Conservation (phyloP, 1,140 invertebrate genomes). For the Papilio helenus region DNA sequence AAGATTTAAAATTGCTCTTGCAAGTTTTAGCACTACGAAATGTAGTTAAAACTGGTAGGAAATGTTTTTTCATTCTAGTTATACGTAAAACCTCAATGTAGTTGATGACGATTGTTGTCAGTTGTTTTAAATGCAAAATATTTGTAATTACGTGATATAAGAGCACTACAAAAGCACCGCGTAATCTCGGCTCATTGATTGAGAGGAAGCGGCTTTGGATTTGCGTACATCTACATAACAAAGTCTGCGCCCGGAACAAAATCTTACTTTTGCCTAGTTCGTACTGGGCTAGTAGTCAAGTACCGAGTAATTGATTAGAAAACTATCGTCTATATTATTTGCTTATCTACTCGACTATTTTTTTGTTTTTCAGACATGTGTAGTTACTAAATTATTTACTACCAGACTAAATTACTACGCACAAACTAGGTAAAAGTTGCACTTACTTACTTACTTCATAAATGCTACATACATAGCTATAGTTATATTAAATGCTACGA, state of each 20-base stretch:
- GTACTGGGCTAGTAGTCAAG: no score
- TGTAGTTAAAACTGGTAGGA: background rate
- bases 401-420: no score
- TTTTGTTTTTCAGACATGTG: no score
- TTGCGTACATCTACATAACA: conserved; percentile 33
- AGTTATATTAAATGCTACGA: background rate
- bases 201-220: conserved; percentile 20
- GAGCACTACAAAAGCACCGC: conserved; percentile 9
- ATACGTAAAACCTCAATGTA: background rate
- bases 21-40: background rate
- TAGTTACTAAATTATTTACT: no score
- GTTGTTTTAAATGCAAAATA: conserved; percentile 10
- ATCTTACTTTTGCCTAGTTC: background rate
- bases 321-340: no score
- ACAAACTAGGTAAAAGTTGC: no score
- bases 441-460: no score
- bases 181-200: background rate
- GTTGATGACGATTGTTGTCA: background rate
- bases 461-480: no score
- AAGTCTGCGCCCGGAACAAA: background rate
- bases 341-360: no score
- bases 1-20: background rate
- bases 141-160: conserved; percentile 21
- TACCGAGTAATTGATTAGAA: no score
- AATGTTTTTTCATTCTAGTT: background rate